A percentile compares a stretch with the other conserved stretches of the same genome.
Conservation (phyloP, 2,113 vertebrate species). For the Psilopsiagon aurifrons region DNA sequence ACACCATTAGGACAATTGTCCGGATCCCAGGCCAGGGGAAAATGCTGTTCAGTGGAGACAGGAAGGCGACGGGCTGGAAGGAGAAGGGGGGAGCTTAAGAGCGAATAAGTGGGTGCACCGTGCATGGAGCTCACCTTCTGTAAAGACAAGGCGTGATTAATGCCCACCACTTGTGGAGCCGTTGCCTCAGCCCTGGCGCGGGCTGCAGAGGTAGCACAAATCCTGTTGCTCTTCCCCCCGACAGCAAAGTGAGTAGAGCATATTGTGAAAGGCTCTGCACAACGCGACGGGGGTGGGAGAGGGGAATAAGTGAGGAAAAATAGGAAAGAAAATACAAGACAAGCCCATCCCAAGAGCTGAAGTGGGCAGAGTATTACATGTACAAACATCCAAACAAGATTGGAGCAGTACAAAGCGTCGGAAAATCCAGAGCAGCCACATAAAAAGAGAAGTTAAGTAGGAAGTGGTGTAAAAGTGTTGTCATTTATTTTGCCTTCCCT, state of each 20-base stretch:
- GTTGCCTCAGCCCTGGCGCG: not conserved
- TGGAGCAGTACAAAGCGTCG: constrained; percentile 72
- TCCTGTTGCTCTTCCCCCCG: not conserved
- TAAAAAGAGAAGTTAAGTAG: constrained; percentile 80
- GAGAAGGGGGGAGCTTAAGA: not conserved
- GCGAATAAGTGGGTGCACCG: constrained; percentile 32
- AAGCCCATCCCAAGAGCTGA: constrained; percentile 27
- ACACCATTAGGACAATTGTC: constrained; percentile 48
- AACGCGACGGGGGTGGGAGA: not conserved
- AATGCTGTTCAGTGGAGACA: constrained; percentile 39
- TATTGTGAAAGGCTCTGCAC: not conserved
- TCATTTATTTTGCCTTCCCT: constrained; percentile 76
- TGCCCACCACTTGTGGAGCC: not conserved
- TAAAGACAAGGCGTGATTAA: constrained; percentile 52
- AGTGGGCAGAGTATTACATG: constrained; percentile 62
- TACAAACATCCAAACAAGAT: constrained; percentile 55
- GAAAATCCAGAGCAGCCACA: constrained; percentile 82
- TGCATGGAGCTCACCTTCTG: constrained; percentile 17
- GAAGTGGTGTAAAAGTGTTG: constrained; percentile 79
- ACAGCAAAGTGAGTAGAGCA: not conserved
- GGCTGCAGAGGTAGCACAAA: not conserved
- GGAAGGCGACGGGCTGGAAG: constrained; percentile 32
- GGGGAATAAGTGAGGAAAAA: not conserved
- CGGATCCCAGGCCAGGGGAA: constrained; percentile 18
- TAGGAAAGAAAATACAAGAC: not conserved